These are phyloP conservation scores for Meloidogyne floridensis DNA, from an alignment of 1,140 invertebrate genomes.

Conservation along the genomic window DNA sequence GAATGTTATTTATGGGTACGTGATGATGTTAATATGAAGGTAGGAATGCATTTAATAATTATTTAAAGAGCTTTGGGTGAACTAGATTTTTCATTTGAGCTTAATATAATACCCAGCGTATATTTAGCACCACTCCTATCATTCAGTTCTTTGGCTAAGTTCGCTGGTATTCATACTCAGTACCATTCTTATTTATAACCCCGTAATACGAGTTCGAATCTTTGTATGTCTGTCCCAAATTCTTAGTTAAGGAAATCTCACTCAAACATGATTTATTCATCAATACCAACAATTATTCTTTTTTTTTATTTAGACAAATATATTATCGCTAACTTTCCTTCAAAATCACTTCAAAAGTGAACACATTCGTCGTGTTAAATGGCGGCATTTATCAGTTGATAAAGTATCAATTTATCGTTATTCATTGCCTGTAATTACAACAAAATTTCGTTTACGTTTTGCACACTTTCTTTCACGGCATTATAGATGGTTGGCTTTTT, in stretches of 20 bases:
- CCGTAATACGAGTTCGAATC: too few relatives aligned
- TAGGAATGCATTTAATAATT: neutral
- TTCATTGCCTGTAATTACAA: constrained; percentile 49
- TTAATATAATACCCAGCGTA: too few relatives aligned
- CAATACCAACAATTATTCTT: neutral
- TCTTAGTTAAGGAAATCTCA: too few relatives aligned
- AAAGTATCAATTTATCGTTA: constrained; percentile 52
- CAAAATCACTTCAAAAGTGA: constrained; percentile 55
- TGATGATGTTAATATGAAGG: constrained; percentile 14
- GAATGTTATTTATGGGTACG: constrained; percentile 18
- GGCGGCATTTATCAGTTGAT: constrained; percentile 57
- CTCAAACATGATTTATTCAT: too few relatives aligned
- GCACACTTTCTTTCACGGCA: constrained; percentile 44
- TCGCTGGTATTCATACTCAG: too few relatives aligned
- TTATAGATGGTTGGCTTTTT: constrained; percentile 39
- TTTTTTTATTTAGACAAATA: neutral
- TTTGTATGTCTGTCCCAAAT: too few relatives aligned
- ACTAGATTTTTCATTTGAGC: too few relatives aligned
- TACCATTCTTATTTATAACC: too few relatives aligned
- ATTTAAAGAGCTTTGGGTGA: neutral
- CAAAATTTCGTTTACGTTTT: constrained; percentile 47
- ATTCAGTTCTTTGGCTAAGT: too few relatives aligned
- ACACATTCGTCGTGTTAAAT: constrained; percentile 53
- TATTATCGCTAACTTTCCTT: neutral
- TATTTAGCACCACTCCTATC: too few relatives aligned